These are phyloP conservation scores for Drosophila mimica DNA, from an alignment of 2,888 invertebrate species.

Conservation along the genomic window DNA sequence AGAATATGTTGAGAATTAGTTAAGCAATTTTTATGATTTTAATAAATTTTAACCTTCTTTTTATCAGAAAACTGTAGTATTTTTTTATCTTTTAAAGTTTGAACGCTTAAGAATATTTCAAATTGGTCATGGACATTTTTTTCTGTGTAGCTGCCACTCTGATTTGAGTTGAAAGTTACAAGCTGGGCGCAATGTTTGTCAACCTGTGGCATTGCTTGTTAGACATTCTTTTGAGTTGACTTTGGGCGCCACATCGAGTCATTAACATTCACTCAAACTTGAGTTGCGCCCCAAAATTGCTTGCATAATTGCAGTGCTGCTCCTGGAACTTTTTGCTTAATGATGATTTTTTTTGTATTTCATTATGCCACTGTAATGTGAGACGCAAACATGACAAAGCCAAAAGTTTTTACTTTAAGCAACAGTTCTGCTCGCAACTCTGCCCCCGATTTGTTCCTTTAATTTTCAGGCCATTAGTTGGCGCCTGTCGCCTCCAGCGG, in stretches of 20 bases:
- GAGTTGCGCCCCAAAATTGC: slow-evolving; percentile 64
- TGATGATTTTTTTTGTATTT: slow-evolving; percentile 62
- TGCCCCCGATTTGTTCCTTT: slow-evolving; percentile 12
- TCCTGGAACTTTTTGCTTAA: slow-evolving; percentile 1
- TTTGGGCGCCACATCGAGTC: slow-evolving; percentile 66
- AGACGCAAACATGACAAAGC: slow-evolving; percentile 37
- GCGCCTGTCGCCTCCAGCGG: slow-evolving; percentile 27
- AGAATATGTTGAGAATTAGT: not conserved
- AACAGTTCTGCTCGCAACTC: not conserved
- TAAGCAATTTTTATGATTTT: not conserved
- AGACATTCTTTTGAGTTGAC: slow-evolving; percentile 44
- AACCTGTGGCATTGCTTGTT: slow-evolving; percentile 54
- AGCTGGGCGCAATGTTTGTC: slow-evolving; percentile 48
- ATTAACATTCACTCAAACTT: slow-evolving; percentile 65
- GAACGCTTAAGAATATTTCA: not conserved
- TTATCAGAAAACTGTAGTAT: fast-evolving
- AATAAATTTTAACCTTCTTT: too few species aligned
- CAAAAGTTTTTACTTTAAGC: slow-evolving; percentile 52
- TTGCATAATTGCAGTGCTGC: slow-evolving; percentile 70
- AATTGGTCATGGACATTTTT: not conserved
- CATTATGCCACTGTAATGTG: slow-evolving; percentile 59
- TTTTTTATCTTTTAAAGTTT: not conserved
- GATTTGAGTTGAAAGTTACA: slow-evolving; percentile 43
- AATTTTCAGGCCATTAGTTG: slow-evolving; percentile 76
- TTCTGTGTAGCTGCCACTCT: slow-evolving; percentile 19